Base-by-base conservation (phyloP, 2,797 vertebrate genomes). In the Danio kyathit region DNA sequence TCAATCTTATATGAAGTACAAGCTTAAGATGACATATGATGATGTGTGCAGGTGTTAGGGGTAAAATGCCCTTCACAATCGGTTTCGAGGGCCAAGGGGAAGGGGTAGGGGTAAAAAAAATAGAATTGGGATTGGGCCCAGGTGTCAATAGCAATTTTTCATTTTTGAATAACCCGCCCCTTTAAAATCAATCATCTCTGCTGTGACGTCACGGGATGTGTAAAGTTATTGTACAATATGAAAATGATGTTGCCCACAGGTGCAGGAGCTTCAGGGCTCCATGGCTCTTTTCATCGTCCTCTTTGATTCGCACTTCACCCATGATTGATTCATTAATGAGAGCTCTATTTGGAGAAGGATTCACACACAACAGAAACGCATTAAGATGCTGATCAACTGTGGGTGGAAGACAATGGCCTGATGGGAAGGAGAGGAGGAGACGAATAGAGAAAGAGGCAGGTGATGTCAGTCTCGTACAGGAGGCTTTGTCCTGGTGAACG, bases 351-450 rank as follows among this genome's bases (percentile, higher is more conserved):
- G 65, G 74, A 59, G 59, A 64, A 46, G 19, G 66, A 73, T 51
- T 17, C 61, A 57, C 49, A 82, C 49, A 73, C 3, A 3, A 83
- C 59, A 82, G 19, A 83, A 66, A 79, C 14, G 49, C 74, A 87
- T 87, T 84, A 82, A 75, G 74, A 82, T 82, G 82, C 63, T 82
- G 67, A 60, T 74, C 57, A 77, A 46, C 74, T 73, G 79, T 79
- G 48, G 79, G 57, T n/a, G 43, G 65, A 66, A 67, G 44, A 74
- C 66, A 82, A 49, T 21, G 3, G 12, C 59, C 3, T 41, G 66
- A 72, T 75, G 56, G 19, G 79, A 74, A 69, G 40, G 11, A 41
- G 46, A 59, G 73, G 21, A 67, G 46, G 40, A 52, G 38, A 64
- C 12, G 6, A 13, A 63, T 29, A 59, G 56, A 49, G 29, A 64